Evolutionary conservation across 2,888 invertebrate genomes (phyloP).

Genomic region (Phrixothrix hirtus): DNA sequence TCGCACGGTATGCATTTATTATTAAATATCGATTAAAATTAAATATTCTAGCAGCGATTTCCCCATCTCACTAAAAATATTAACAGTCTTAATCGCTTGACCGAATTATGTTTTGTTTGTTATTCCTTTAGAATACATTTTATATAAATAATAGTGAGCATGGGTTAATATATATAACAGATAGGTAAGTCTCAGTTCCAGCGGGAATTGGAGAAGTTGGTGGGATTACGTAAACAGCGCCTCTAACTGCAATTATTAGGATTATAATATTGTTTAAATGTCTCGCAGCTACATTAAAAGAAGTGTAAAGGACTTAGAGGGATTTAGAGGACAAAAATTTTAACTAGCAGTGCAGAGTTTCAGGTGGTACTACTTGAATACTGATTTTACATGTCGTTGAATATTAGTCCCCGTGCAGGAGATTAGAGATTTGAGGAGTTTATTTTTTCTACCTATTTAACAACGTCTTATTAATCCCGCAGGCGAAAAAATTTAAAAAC

Average conservation of each 20-base stretch:
- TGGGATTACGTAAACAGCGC: slow-evolving; percentile 41
- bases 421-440: slow-evolving; percentile 13
- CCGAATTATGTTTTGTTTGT: too few relatives aligned
- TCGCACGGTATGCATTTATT: too few relatives aligned
- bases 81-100: too few relatives aligned
- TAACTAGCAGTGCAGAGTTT: slow-evolving; percentile 27
- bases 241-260: slow-evolving; percentile 56
- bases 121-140: too few relatives aligned
- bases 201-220: slow-evolving; percentile 30
- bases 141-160: slow-evolving; percentile 9
- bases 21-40: too few relatives aligned
- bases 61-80: too few relatives aligned
- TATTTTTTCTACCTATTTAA: slow-evolving; percentile 8
- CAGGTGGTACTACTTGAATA: slow-evolving; percentile 22
- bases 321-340: slow-evolving; percentile 30
- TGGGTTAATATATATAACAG: slow-evolving; percentile 10
- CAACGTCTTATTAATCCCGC: slow-evolving; percentile 4
- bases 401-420: slow-evolving; percentile 17
- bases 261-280: slow-evolving; percentile 59
- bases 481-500: background rate
- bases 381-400: slow-evolving; percentile 26
- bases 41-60: too few relatives aligned
- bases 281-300: slow-evolving; percentile 49
- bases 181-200: slow-evolving; percentile 24
- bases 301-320: slow-evolving; percentile 38